Percentiles rank a stretch among this genome's conserved stretches.
phyloP scores from a whole-genome alignment of 2,888 invertebrate species.

The Artemia sp. region DNA sequence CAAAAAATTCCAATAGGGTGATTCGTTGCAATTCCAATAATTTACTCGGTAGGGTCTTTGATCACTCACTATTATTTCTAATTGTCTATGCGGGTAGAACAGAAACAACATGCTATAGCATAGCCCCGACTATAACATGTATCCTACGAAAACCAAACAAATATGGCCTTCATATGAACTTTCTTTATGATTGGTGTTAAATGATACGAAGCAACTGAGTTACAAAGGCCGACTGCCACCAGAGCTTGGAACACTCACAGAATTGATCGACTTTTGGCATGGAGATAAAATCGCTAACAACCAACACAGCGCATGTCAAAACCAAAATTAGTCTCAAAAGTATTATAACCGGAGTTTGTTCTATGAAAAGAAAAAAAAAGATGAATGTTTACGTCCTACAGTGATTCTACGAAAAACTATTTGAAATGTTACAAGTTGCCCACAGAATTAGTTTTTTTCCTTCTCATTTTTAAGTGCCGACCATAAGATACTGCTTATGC shows the following conservation, averaged over 20 bases:
- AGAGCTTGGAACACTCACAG: constrained; percentile 13
- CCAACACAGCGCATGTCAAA: too few relatives aligned
- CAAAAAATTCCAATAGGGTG: constrained; percentile 7
- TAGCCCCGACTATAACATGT: not conserved
- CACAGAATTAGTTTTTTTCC: too few relatives aligned
- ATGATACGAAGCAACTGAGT: not conserved
- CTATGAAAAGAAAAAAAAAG: too few relatives aligned
- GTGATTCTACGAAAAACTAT: too few relatives aligned
- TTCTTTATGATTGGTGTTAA: not conserved
- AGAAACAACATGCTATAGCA: constrained; percentile 13
- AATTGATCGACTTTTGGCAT: not conserved
- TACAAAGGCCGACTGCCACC: constrained; percentile 9
- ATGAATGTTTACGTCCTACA: too few relatives aligned
- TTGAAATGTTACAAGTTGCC: too few relatives aligned
- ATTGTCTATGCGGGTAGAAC: constrained; percentile 13
- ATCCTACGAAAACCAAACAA: not conserved
- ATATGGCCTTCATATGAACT: constrained; percentile 8
- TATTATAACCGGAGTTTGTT: too few relatives aligned
- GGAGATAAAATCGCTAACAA: not conserved
- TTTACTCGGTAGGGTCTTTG: not conserved
- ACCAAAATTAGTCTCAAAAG: too few relatives aligned
- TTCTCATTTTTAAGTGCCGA: too few relatives aligned
- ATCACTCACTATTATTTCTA: constrained; percentile 11
- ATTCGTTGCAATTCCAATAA: constrained; percentile 4
- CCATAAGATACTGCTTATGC: too few relatives aligned